Conservation (phyloP, 1,140 invertebrate species). For the Penaeus chinensis region DNA sequence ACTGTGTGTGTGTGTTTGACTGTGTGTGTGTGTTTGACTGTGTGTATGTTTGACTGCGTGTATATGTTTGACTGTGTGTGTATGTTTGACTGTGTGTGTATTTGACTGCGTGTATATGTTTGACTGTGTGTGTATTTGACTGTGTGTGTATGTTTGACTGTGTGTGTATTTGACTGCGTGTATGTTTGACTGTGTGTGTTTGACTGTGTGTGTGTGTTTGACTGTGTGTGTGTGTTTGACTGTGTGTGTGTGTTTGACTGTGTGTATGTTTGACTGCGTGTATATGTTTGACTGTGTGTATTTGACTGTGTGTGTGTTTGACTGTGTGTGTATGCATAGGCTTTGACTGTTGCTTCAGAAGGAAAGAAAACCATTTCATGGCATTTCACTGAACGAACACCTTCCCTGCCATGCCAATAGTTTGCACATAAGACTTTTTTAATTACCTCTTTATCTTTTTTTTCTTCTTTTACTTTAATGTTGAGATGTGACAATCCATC, state of each 20-base stretch:
- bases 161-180: no score
- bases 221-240: no score
- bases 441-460: not conserved
- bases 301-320: not conserved
- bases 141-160: no score
- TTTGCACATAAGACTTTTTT: constrained; percentile 6
- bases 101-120: no score
- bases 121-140: no score
- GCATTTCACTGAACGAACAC: not conserved
- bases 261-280: not conserved
- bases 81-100: no score
- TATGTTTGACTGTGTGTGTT: not conserved
- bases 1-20: no score
- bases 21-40: no score
- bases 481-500: constrained; percentile 14
- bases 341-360: not conserved
- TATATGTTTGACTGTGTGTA: not conserved
- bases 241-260: no score
- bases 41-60: no score
- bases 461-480: constrained; percentile 21
- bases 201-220: no score
- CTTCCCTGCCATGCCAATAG: constrained; percentile 24
- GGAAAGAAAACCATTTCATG: not conserved
- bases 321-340: not conserved
- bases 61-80: no score